Base-by-base conservation (phyloP, 2,888 invertebrate genomes). In the Drosophila quinaria region DNA sequence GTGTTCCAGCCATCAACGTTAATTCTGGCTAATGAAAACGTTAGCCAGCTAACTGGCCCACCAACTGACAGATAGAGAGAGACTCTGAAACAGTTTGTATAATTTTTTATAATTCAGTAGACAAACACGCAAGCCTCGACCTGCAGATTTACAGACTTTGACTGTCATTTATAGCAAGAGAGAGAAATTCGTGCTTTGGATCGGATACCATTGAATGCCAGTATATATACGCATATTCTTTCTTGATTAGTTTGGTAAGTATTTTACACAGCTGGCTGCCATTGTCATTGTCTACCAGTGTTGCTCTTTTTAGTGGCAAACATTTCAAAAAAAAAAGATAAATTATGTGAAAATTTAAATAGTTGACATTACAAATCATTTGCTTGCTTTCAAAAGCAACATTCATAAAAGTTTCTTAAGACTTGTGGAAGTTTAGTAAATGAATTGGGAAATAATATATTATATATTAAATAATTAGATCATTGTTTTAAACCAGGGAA, bases 21-120 rank as follows among this genome's bases (percentile, higher is more conserved):
- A 63, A 59, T 70, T 35, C 64, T 54, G 68, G 69, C 70, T 89
- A 84, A 89, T 84, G 87, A 87, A 84, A 81, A 89, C 76, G 81
- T 87, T 83, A 81, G 65, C 59, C 70, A 69, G 61, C 62, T 86
- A 84, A 88, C 80, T 71, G 74, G 76, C 55, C 76, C 22, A 58
- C 63, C 54, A 55, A 52, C 64, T 70, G 47, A 51, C 67, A 66
- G 60, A n/a, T n/a, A 47, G 44, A n/a, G 42, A 41, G n/a, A 37
- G 37, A 64, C 54, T 41, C 54, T 60, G 17, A 63, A 63, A 66
- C 62, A 65, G 65, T 63, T 82, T 61, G 25, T 59, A 59, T 59
- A 49, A 56, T 49, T 56, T 56, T 55, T 58, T 58, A 25, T 65
- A 71, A 78, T 82, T 74, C 80, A 74, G 78, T 67, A 74, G 72